Base-by-base conservation (phyloP, 1,140 invertebrate species). In the Pteromalus puparum region DNA sequence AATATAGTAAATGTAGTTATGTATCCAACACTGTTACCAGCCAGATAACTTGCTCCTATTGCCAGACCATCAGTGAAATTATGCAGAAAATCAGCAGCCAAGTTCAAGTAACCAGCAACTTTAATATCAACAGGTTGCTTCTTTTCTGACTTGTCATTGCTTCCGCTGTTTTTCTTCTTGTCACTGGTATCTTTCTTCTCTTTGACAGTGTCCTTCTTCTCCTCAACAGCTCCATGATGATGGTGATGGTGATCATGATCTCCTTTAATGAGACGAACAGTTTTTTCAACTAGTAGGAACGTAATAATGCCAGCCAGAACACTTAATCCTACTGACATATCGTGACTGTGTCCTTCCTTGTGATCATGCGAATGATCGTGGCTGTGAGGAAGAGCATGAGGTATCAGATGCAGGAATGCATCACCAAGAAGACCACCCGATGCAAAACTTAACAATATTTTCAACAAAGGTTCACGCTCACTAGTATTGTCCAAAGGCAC, bases 11-110 rank as follows among this genome's bases (percentile, higher is more conserved):
- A 93, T 26, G 98, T 99, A 9, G 98, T 99, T 9, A 99, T 94
- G 70, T 97, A 94, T 18, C 97, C 97, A 87, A 97, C 94, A 88
- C 92, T 96, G 88, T 95, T 94, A 12, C 98, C 98, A 87, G 97
- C 98, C 86, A 99, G 95, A 92, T 97, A 99, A n/a, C 98, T 99
- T 12, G 98, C 98, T 75, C 98, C 98, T 91, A 99, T 99, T 42
- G 98, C 98, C 38, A 99, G 91, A 61, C 98, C 98, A 95, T 99
- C 98, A 48, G 98, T 99, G 89, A 99, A 98, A 92, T 99, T 99
- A 90, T 99, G 98, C 67, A 97, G 95, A 93, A 98, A 98, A 92
- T 99, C 98, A 82, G 98, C 98, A 79, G 96, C 97, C 34, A 99
- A 92, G 92, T 99, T 99, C 78, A 99, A 93, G 91, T 98, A 99